Percentiles rank a stretch among this genome's conserved stretches.
Evolutionary conservation across 1,140 invertebrate genomes (phyloP).

Genomic region (Zaprionus ornatus): DNA sequence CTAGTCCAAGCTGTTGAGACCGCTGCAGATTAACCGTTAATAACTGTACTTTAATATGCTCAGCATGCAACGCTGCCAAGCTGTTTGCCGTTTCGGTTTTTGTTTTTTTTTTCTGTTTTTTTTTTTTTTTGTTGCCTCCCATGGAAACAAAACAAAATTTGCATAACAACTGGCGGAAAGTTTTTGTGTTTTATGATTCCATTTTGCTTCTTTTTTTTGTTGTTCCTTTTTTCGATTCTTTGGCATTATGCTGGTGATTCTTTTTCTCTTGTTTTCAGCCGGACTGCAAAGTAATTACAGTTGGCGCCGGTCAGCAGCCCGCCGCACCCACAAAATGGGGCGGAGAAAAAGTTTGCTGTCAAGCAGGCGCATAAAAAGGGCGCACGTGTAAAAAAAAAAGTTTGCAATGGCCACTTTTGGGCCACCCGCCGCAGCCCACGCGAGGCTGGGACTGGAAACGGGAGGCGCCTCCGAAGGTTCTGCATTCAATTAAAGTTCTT

Average conservation of each 20-base stretch:
- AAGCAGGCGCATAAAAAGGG: constrained; percentile 46
- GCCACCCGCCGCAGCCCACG: not conserved
- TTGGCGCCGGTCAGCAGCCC: constrained; percentile 45
- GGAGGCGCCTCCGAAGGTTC: not conserved
- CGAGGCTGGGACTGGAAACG: too few relatives aligned
- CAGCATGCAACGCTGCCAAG: not conserved
- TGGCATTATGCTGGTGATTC: not conserved
- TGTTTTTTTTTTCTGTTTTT: not conserved
- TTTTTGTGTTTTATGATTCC: constrained; percentile 71
- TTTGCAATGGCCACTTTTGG: constrained; percentile 30
- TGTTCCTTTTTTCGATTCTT: constrained; percentile 18
- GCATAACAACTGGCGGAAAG: constrained; percentile 70
- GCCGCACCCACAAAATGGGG: not conserved
- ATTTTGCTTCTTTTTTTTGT: constrained; percentile 18
- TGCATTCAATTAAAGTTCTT: constrained; percentile 31
- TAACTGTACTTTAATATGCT: constrained; percentile 54
- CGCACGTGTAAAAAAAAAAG: constrained; percentile 61
- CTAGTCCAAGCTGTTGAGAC: constrained; percentile 27
- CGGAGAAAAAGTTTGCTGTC: constrained; percentile 63
- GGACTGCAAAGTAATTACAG: constrained; percentile 74
- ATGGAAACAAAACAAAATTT: constrained; percentile 58
- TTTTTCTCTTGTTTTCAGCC: constrained; percentile 25
- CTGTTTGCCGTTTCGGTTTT: not conserved
- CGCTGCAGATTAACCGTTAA: constrained; percentile 71
- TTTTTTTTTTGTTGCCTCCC: not conserved